Percentiles rank a stretch among this genome's conserved stretches.
phyloP scores from a whole-genome alignment of 2,888 invertebrate species.

The Eulithis prunata region DNA sequence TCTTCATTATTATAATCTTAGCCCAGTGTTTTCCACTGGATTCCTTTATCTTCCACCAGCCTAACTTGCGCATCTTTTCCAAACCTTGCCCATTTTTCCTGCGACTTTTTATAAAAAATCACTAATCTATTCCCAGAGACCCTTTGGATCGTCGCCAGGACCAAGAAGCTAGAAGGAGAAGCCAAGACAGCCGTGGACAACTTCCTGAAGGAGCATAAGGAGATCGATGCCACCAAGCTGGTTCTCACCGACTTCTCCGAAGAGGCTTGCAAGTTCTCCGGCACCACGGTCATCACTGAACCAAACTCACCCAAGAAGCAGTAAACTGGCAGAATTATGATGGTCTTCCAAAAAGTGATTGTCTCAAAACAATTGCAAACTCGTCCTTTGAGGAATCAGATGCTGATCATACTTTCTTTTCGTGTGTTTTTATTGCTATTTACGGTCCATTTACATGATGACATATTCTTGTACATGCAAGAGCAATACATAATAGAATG shows the following conservation, averaged over 20 bases:
- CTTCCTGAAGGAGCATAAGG: conserved; percentile 63
- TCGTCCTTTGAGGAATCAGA: too few relatives aligned
- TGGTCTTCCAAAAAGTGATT: neutral
- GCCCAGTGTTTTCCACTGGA: too few relatives aligned
- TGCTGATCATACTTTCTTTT: too few relatives aligned
- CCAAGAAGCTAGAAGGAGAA: conserved; percentile 64
- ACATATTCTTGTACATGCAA: too few relatives aligned
- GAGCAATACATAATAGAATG: too few relatives aligned
- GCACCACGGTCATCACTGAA: conserved; percentile 55
- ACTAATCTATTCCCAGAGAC: conserved; percentile 55
- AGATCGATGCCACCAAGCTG: conserved; percentile 61
- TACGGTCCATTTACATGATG: too few relatives aligned
- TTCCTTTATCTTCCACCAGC: too few relatives aligned
- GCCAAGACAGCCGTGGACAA: conserved; percentile 65
- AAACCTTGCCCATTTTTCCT: too few relatives aligned
- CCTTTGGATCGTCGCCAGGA: conserved; percentile 68
- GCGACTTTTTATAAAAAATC: neutral
- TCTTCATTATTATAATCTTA: too few relatives aligned
- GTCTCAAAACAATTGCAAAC: too few relatives aligned
- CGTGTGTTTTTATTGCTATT: too few relatives aligned
- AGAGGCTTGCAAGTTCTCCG: conserved; percentile 66
- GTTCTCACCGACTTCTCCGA: conserved; percentile 66
- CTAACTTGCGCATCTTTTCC: too few relatives aligned
- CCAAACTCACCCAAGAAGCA: conserved; percentile 35
- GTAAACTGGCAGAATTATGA: neutral